Percentiles rank a stretch among this genome's conserved stretches.
Evolutionary conservation across 2,888 invertebrate genomes (phyloP).

Genomic region (Digitonthophagus gazella): DNA sequence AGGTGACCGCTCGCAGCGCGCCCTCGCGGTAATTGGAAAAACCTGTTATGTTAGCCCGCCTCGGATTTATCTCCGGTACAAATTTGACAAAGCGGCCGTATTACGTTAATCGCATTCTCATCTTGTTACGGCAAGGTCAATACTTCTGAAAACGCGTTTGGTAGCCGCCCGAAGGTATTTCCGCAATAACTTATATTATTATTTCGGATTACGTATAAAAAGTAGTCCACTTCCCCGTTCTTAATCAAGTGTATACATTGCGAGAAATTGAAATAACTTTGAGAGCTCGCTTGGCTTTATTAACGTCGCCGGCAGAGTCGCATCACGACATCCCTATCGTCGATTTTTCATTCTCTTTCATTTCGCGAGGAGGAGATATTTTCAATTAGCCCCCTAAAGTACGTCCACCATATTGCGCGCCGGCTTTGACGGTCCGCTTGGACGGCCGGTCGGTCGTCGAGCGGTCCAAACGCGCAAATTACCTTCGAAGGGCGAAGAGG

Average conservation of each 20-base stretch:
- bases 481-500: slow-evolving; percentile 8
- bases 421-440: background rate
- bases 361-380: background rate
- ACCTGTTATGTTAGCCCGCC: background rate
- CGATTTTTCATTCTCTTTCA: background rate
- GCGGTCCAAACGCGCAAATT: slow-evolving; percentile 13
- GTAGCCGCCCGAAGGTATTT: background rate
- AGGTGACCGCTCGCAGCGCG: slow-evolving; percentile 1
- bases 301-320: too few species aligned
- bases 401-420: background rate
- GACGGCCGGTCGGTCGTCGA: background rate
- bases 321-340: too few species aligned
- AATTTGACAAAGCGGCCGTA: background rate
- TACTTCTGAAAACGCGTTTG: background rate
- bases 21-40: background rate
- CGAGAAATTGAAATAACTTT: background rate
- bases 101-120: background rate
- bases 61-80: background rate
- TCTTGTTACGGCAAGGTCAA: background rate
- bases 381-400: background rate
- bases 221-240: too few species aligned
- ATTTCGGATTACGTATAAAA: too few species aligned
- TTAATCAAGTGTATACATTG: too few species aligned
- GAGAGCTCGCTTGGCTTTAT: too few species aligned
- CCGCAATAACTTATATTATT: too few species aligned